Percentiles rank a stretch among this genome's conserved stretches.
Evolutionary conservation across 2,888 invertebrate genomes (phyloP).

Genomic region (Aleiodes leptofemur): DNA sequence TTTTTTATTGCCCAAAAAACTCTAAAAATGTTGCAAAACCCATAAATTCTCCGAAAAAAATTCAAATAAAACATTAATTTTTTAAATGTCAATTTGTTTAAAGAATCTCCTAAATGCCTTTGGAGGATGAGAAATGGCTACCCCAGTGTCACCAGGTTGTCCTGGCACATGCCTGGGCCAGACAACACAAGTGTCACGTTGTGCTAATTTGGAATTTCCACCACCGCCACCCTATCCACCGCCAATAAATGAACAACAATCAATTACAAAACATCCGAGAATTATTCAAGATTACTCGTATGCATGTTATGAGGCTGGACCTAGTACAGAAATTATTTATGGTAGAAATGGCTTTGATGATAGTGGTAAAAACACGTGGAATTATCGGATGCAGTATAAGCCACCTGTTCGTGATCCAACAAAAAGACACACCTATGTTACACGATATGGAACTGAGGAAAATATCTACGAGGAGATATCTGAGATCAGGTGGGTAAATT

Average conservation of each 20-base stretch:
- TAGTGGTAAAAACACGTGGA: constrained; percentile 72
- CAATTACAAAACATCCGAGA: constrained; percentile 52
- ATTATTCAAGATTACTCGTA: constrained; percentile 83
- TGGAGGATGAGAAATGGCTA: constrained; percentile 65
- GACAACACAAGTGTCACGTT: constrained; percentile 66
- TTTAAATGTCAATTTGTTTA: background rate
- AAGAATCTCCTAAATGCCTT: background rate
- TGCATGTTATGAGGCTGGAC: constrained; percentile 87
- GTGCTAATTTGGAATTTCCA: constrained; percentile 82
- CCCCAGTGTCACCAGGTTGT: constrained; percentile 63
- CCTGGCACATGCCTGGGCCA: constrained; percentile 60
- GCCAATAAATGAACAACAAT: constrained; percentile 65
- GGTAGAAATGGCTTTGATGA: constrained; percentile 69
- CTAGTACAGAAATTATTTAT: constrained; percentile 75
- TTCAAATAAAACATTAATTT: background rate
- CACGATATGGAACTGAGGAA: constrained; percentile 89
- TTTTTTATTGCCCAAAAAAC: no score
- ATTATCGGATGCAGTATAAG: constrained; percentile 69
- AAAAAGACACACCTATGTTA: constrained; percentile 84
- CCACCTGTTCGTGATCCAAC: constrained; percentile 68
- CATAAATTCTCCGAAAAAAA: background rate
- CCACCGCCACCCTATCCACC: constrained; percentile 86
- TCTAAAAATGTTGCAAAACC: no score
- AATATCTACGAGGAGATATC: constrained; percentile 89
- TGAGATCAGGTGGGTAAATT: constrained; percentile 76